These are phyloP conservation scores for Alouatta palliata DNA, from an alignment of 2,113 vertebrate species.

Conservation along the genomic window DNA sequence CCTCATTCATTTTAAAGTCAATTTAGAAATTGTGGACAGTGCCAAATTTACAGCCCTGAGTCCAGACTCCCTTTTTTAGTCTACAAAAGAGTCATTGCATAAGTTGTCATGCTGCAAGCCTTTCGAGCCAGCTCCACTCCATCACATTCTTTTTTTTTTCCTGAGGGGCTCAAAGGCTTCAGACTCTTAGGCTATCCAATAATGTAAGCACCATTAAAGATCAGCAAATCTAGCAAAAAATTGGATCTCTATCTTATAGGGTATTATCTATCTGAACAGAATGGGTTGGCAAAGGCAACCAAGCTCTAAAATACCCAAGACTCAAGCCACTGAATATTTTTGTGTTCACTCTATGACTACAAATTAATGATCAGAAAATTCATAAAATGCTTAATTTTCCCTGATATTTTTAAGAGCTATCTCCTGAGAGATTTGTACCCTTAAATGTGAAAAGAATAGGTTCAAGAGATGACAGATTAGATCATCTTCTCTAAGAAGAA, in stretches of 20 bases:
- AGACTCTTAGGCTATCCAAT: slow-evolving; percentile 56
- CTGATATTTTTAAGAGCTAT: neutral
- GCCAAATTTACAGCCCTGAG: slow-evolving; percentile 73
- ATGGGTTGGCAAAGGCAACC: slow-evolving; percentile 13
- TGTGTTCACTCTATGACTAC: neutral
- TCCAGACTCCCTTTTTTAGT: slow-evolving; percentile 76
- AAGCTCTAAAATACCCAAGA: neutral
- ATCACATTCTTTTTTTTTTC: slow-evolving; percentile 55
- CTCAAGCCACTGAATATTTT: neutral
- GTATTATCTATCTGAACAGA: slow-evolving; percentile 1
- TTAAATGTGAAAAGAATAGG: neutral
- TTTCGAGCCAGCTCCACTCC: slow-evolving; percentile 64
- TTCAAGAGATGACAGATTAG: slow-evolving; percentile 44
- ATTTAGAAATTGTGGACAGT: slow-evolving; percentile 69
- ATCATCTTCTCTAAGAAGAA: slow-evolving; percentile 62
- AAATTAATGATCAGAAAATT: neutral
- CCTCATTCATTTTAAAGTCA: slow-evolving; percentile 75
- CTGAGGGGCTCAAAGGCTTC: slow-evolving; percentile 50
- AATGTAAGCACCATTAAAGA: slow-evolving; percentile 52
- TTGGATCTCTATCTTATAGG: neutral
- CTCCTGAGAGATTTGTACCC: neutral
- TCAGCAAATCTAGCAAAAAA: slow-evolving; percentile 35
- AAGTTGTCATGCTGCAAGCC: slow-evolving; percentile 71
- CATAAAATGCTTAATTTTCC: slow-evolving; percentile 32
- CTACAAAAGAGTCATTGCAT: slow-evolving; percentile 65